Evolutionary conservation across 2,113 vertebrate genomes (phyloP), one percentile per base, ranked within the genome.

Genomic region (Atrichornis clamosus): DNA sequence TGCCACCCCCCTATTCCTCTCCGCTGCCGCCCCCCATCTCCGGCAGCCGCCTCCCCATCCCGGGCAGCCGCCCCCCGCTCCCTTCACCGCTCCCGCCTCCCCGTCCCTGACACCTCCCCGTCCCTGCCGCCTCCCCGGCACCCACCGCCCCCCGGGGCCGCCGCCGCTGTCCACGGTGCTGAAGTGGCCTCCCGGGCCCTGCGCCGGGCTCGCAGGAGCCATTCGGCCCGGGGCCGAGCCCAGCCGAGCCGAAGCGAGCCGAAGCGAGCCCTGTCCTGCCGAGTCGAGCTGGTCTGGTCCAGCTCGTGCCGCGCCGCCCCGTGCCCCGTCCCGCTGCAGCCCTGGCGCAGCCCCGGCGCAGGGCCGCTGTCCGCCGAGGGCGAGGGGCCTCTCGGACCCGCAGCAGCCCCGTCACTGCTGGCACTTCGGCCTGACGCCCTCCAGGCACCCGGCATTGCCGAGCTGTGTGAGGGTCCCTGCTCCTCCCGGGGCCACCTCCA

Each of bases 161-260:
- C 63, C 8, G 80, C 92, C 91, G 84, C 97, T 97, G 95, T 98
- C 97, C 97, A 69, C 89, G 97, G 98, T 98, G 83, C 97, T 98
- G 98, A 97, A 97, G 93, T 91, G 96, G 69, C 65, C 44, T 4
- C 26, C 33, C 23, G 72, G 93, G 95, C 83, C 79, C 79, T n/a
- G n/a, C 68, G 13, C 60, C 24, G 75, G 26, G 35, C 28, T 76
- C 58, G 58, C 23, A 6, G 80, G 60, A 89, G 37, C 63, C 42
- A 18, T 23, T 80, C 60, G 65, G 58, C 6, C 55, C 39, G 60
- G 39, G 21, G 41, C 60, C 50, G 56, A 39, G 68, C 42, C 18
- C 16, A 23, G 41, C 13, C 15, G 19, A 50, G 37, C 47, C 50
- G 6, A 11, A n/a, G 19, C 7, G n/a, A 16, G 24, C 81, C 15